Percentiles rank a stretch among this genome's conserved stretches.
Evolutionary conservation across 1,140 invertebrate species (phyloP).

Genomic region (Drosophila auraria): DNA sequence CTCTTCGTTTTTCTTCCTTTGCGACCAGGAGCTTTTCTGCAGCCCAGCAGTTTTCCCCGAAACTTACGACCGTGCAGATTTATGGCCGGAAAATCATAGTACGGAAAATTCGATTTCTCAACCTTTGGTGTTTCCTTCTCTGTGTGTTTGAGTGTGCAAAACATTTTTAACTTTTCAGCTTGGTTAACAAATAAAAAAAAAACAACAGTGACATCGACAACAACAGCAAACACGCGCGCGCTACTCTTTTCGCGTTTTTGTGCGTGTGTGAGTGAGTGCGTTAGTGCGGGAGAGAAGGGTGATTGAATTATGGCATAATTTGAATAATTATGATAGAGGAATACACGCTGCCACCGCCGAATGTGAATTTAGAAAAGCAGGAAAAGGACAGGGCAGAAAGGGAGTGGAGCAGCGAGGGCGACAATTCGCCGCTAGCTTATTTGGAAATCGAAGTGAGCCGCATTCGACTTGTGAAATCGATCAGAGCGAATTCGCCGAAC

Average conservation of each 20-base stretch:
- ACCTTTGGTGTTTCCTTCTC: constrained; percentile 11
- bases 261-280: constrained; percentile 32
- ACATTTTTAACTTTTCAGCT: constrained; percentile 52
- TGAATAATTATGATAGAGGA: constrained; percentile 66
- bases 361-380: constrained; percentile 36
- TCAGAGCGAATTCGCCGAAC: constrained; percentile 54
- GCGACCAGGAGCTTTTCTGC: constrained; percentile 52
- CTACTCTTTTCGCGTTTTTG: constrained; percentile 45
- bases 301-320: constrained; percentile 63
- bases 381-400: constrained; percentile 12
- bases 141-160: constrained; percentile 31
- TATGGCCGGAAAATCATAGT: constrained; percentile 47
- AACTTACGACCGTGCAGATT: constrained; percentile 47
- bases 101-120: constrained; percentile 56
- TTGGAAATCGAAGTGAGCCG: constrained; percentile 62
- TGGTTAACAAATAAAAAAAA: constrained; percentile 17
- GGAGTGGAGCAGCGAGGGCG: constrained; percentile 8
- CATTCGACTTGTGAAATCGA: constrained; percentile 72
- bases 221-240: constrained; percentile 29
- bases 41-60: constrained; percentile 43
- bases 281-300: constrained; percentile 29
- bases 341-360: constrained; percentile 23
- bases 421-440: constrained; percentile 13
- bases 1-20: constrained; percentile 45
- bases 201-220: constrained; percentile 8